phyloP scores from a whole-genome alignment of 2,797 vertebrate genomes.

The Antrozous pallidus region DNA sequence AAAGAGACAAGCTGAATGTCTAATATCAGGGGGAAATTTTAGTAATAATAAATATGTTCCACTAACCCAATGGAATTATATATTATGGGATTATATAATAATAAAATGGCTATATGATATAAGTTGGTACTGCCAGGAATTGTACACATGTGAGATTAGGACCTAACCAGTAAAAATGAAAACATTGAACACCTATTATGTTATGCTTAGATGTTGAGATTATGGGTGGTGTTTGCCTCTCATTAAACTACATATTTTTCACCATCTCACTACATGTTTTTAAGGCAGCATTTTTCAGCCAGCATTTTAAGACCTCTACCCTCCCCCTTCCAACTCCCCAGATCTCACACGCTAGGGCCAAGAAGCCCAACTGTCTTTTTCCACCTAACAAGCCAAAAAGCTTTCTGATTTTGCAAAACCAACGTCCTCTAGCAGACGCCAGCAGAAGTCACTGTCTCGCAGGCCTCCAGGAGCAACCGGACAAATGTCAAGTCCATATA shows the following conservation, averaged over 20 bases:
- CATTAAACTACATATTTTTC: background rate
- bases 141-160: background rate
- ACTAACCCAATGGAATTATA: background rate
- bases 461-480: background rate
- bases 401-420: conserved; percentile 5
- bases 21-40: background rate
- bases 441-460: background rate
- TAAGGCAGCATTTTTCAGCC: background rate
- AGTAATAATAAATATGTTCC: background rate
- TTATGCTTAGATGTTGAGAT: background rate
- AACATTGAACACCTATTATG: background rate
- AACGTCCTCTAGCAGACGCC: background rate
- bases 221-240: background rate
- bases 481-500: background rate
- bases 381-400: background rate
- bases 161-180: background rate
- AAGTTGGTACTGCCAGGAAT: background rate
- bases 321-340: background rate
- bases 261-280: background rate
- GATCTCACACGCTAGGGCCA: background rate
- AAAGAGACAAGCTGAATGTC: background rate
- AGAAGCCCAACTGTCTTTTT: background rate
- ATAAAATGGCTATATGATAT: background rate
- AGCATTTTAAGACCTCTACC: background rate
- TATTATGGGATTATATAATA: background rate